Conservation (phyloP, 2,888 invertebrate species). For the Anarsia innoxiella region DNA sequence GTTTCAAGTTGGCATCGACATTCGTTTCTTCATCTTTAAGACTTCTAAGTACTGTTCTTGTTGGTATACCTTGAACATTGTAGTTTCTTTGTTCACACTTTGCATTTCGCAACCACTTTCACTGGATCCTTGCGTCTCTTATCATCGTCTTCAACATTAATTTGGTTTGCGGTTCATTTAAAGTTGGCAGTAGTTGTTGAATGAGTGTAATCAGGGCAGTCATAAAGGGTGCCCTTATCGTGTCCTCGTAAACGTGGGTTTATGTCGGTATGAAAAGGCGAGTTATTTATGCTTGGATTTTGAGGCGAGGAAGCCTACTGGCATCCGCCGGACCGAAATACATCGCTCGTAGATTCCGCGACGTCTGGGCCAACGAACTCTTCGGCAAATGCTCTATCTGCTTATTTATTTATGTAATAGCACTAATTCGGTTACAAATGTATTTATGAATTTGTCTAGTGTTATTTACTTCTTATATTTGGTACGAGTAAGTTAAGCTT, state of each 20-base stretch:
- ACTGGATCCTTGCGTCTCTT: too few relatives aligned
- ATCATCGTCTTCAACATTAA: too few relatives aligned
- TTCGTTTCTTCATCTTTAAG: not conserved
- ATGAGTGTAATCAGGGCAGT: slow-evolving; percentile 39
- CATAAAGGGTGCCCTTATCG: slow-evolving; percentile 47
- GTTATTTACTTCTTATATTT: too few relatives aligned
- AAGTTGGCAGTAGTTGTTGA: slow-evolving; percentile 26
- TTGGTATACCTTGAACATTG: slow-evolving; percentile 30
- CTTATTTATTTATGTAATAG: too few relatives aligned
- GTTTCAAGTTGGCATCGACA: slow-evolving; percentile 1
- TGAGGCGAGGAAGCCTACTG: slow-evolving; percentile 21
- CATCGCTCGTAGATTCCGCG: slow-evolving; percentile 64
- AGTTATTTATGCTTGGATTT: slow-evolving; percentile 34
- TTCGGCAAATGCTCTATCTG: slow-evolving; percentile 22
- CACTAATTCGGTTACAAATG: too few relatives aligned
- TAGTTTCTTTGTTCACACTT: slow-evolving; percentile 19
- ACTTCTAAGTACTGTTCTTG: too few relatives aligned
- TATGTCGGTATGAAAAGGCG: slow-evolving; percentile 23
- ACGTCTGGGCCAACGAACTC: slow-evolving; percentile 69
- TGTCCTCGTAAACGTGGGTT: slow-evolving; percentile 40
- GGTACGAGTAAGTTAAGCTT: too few relatives aligned
- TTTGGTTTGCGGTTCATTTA: too few relatives aligned
- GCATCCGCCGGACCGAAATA: slow-evolving; percentile 51
- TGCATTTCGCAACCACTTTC: not conserved
- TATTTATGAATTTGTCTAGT: too few relatives aligned